A percentile compares a stretch with the other conserved stretches of the same genome.
phyloP scores from a whole-genome alignment of 2,797 vertebrate genomes.

The Gallinago nigripennis region DNA sequence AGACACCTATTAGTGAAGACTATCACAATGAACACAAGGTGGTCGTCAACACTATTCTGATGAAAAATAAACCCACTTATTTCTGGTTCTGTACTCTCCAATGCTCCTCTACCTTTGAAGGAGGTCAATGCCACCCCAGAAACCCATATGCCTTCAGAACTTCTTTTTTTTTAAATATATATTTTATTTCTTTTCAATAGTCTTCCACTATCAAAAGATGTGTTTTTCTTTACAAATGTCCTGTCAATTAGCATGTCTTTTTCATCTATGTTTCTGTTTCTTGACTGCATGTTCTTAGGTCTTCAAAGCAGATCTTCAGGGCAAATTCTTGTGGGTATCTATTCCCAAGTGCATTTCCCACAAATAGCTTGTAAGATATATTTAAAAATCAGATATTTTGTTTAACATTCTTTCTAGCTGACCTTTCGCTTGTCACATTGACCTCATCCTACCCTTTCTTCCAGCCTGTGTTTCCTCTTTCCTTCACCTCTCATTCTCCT shows the following conservation, averaged over 20 bases:
- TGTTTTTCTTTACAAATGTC: background rate
- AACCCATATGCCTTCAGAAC: background rate
- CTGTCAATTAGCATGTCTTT: slow-evolving; percentile 2
- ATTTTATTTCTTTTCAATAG: background rate
- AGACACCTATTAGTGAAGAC: background rate
- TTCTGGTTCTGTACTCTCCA: background rate
- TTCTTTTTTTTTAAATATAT: background rate
- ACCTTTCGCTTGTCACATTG: background rate
- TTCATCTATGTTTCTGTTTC: background rate
- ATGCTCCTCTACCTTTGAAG: background rate
- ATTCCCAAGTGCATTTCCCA: slow-evolving; percentile 46
- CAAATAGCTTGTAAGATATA: slow-evolving; percentile 40
- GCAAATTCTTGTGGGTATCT: slow-evolving; percentile 65
- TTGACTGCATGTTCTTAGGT: slow-evolving; percentile 38
- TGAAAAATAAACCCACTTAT: background rate
- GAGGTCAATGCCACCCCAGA: background rate
- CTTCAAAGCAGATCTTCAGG: slow-evolving; percentile 58
- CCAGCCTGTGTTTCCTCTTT: background rate
- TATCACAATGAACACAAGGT: background rate
- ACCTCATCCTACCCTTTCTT: slow-evolving; percentile 36
- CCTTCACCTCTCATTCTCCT: slow-evolving; percentile 1
- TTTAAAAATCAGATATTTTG: slow-evolving; percentile 61
- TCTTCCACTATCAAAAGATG: background rate
- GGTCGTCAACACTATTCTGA: background rate
- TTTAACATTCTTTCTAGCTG: slow-evolving; percentile 49